Conservation (phyloP, 2,888 invertebrate genomes). For the Lasioglossum vierecki region DNA sequence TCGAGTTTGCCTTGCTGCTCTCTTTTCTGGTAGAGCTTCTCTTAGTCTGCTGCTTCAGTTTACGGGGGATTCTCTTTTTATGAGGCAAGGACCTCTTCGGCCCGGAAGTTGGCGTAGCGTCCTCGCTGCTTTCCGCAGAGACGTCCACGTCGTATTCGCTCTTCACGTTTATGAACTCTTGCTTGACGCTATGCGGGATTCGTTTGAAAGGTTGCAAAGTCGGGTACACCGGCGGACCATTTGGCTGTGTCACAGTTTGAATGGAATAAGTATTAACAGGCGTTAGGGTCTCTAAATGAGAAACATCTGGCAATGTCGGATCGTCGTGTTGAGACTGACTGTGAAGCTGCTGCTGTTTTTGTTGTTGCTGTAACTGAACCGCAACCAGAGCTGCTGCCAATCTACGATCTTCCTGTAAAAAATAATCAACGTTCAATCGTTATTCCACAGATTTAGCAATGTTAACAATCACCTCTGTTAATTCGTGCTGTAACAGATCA, state of each 20-base stretch:
- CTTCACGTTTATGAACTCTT: slow-evolving; percentile 82
- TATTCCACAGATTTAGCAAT: not conserved
- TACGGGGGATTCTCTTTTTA: slow-evolving; percentile 93
- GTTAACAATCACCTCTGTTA: slow-evolving; percentile 77
- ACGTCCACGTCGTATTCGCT: slow-evolving; percentile 83
- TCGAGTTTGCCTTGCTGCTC: slow-evolving; percentile 67
- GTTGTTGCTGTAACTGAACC: slow-evolving; percentile 87
- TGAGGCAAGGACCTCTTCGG: slow-evolving; percentile 91
- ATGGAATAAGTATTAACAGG: slow-evolving; percentile 80
- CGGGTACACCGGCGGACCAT: slow-evolving; percentile 77
- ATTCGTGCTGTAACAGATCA: slow-evolving; percentile 79
- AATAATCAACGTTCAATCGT: slow-evolving; percentile 25
- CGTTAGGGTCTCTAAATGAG: slow-evolving; percentile 77
- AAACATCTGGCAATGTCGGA: slow-evolving; percentile 77
- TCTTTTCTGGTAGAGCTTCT: slow-evolving; percentile 75
- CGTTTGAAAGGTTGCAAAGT: slow-evolving; percentile 78
- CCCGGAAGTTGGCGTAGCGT: slow-evolving; percentile 81
- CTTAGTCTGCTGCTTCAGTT: slow-evolving; percentile 86
- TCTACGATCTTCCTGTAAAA: slow-evolving; percentile 85
- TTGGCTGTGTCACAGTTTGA: slow-evolving; percentile 78
- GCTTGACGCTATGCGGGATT: slow-evolving; percentile 77
- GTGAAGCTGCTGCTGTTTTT: slow-evolving; percentile 85
- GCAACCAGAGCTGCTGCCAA: slow-evolving; percentile 87
- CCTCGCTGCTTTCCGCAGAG: slow-evolving; percentile 84
- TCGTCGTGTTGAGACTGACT: slow-evolving; percentile 78